Percentiles rank a stretch among this genome's conserved stretches.
Evolutionary conservation across 2,113 vertebrate genomes (phyloP).

Genomic region (Ciconia boyciana): DNA sequence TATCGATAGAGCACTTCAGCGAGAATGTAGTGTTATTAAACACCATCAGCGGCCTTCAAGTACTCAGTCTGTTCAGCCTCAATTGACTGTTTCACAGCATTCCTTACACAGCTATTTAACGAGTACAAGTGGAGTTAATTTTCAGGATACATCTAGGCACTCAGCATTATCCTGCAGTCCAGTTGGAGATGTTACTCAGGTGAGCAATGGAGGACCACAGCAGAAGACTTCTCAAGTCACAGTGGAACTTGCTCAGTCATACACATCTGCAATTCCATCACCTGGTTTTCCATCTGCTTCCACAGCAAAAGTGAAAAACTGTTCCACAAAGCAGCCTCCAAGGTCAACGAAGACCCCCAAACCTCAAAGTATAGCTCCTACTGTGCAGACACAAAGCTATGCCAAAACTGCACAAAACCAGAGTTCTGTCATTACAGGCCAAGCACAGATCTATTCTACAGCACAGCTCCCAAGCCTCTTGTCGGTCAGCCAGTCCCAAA

Average conservation of each 20-base stretch:
- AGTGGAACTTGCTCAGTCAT: constrained; percentile 84
- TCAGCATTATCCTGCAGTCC: constrained; percentile 86
- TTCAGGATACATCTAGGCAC: constrained; percentile 87
- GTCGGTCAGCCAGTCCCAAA: constrained; percentile 88
- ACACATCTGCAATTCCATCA: constrained; percentile 80
- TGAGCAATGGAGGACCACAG: constrained; percentile 82
- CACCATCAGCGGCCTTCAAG: constrained; percentile 99
- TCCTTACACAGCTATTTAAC: constrained; percentile 89
- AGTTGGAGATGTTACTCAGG: constrained; percentile 84
- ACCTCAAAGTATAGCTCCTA: constrained; percentile 79
- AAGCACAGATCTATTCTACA: constrained; percentile 88
- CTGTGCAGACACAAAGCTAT: constrained; percentile 86
- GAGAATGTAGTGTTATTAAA: constrained; percentile 99
- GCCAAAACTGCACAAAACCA: constrained; percentile 87
- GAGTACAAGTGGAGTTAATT: constrained; percentile 80
- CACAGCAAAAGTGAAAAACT: constrained; percentile 82
- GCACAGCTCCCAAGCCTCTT: constrained; percentile 88
- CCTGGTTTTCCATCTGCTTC: constrained; percentile 81
- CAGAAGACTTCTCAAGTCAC: constrained; percentile 84
- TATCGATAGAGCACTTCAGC: constrained; percentile 96
- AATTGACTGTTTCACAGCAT: constrained; percentile 88
- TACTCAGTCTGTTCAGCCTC: constrained; percentile 86
- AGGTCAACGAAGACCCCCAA: constrained; percentile 79
- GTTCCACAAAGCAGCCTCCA: constrained; percentile 81
- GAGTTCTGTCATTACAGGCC: constrained; percentile 90